Conservation (phyloP, 2,888 invertebrate genomes). For the Cantharis nigra region DNA sequence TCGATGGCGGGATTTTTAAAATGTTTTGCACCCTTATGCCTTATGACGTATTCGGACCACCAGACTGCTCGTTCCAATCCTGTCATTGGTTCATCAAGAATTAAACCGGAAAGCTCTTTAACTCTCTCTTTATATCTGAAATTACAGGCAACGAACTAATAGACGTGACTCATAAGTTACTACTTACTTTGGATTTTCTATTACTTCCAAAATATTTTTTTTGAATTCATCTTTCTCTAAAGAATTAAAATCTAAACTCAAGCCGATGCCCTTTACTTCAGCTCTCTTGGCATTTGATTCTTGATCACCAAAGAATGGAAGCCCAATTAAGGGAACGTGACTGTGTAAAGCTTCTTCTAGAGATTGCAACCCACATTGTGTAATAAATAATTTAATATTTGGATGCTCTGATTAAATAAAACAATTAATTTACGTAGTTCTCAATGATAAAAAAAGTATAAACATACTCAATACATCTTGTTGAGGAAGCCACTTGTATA, state of each 20-base stretch:
- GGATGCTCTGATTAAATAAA: background rate
- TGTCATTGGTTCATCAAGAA: background rate
- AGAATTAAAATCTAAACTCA: background rate
- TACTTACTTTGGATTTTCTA: background rate
- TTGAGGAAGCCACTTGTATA: conserved; percentile 54
- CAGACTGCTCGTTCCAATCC: background rate
- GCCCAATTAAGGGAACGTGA: background rate
- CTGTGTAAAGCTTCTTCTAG: background rate
- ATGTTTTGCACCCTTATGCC: background rate
- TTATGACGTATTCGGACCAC: background rate
- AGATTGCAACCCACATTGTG: conserved; percentile 19
- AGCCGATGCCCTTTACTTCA: background rate
- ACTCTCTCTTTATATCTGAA: background rate
- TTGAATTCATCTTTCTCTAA: background rate
- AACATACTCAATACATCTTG: conserved; percentile 49
- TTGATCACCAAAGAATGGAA: background rate
- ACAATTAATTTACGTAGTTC: background rate
- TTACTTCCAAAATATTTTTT: background rate
- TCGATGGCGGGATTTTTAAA: background rate
- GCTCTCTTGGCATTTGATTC: background rate
- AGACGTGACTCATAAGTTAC: background rate
- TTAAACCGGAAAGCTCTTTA: background rate
- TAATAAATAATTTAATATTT: background rate
- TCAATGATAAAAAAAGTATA: background rate
- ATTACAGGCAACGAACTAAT: background rate